These are phyloP conservation scores for Phaetusa simplex DNA, from an alignment of 2,113 vertebrate genomes.

Conservation along the genomic window DNA sequence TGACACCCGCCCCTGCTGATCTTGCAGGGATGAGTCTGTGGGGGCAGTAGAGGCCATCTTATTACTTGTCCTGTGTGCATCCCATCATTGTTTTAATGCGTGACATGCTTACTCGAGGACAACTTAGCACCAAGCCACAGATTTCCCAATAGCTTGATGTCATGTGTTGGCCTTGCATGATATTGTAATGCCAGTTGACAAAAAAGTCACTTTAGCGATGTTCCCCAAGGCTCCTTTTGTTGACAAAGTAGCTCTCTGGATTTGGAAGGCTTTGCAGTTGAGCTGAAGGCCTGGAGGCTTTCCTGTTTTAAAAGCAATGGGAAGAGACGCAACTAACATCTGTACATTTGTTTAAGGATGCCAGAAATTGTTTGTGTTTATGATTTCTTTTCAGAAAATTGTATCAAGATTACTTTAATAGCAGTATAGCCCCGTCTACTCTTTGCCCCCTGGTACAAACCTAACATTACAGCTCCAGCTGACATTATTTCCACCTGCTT, in stretches of 20 bases:
- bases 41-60: constrained; percentile 30
- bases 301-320: constrained; percentile 13
- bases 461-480: constrained; percentile 21
- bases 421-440: not conserved
- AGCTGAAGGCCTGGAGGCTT: constrained; percentile 19
- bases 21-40: not conserved
- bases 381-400: constrained; percentile 9
- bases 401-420: not conserved
- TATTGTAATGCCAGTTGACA: not conserved
- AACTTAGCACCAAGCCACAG: not conserved
- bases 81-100: not conserved
- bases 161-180: not conserved
- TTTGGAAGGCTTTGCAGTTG: constrained; percentile 24
- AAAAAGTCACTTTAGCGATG: not conserved
- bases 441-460: constrained; percentile 45
- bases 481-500: constrained; percentile 66
- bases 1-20: accelerated
- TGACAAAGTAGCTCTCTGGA: constrained; percentile 20
- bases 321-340: constrained; percentile 24
- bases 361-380: constrained; percentile 31
- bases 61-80: not conserved
- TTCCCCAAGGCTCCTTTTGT: not conserved
- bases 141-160: constrained; percentile 5
- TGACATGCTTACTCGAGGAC: not conserved
- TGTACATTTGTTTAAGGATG: not conserved